Evolutionary conservation across 2,888 invertebrate species (phyloP), one percentile per base, ranked within the genome.

Genomic region (Synergus japonicus): DNA sequence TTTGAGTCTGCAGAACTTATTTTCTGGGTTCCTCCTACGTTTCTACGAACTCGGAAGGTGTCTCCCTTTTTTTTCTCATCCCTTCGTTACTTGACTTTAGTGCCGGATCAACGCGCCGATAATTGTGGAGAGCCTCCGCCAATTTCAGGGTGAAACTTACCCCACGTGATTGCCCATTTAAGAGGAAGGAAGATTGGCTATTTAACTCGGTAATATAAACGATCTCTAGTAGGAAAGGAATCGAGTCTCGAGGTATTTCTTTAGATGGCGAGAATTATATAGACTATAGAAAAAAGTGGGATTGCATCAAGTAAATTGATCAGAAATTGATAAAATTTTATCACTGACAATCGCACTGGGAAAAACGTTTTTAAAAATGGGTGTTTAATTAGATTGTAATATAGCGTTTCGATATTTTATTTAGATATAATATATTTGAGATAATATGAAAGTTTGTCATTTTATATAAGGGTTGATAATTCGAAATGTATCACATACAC

Each of bases 61-160:
- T 78, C 63, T 66, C 79, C 46, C 67, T 78, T 80, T 81, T 81
- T 78, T 81, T 66, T 69, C 79, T 77, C 82, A 80, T 81, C 78
- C 79, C 76, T 78, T 65, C 82, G 79, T 82, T 81, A 82, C 86
- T 83, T 82, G 77, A 82, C 82, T 85, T 86, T 83, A 83, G 79
- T 82, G 78, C 65, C 85, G 83, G 83, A 83, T 87, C 85, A 79
- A 78, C 80, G 64, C 46, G 80, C 81, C 77, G 81, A 81, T 79
- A 78, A 82, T 79, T 67, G 81, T 54, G 49, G 73, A 73, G 73
- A 73, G 49, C 49, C 73, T 73, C 37, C 54, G 73, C 22, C 73
- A 73, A 73, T 73, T 73, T 49, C 73, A 73, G 54, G 73, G 73
- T 49, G 49, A 54, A 73, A 73, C 49, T 29, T 73, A 73, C 73